Base-by-base conservation (phyloP, 2,888 invertebrate genomes). In the Hypomecis atomaria region DNA sequence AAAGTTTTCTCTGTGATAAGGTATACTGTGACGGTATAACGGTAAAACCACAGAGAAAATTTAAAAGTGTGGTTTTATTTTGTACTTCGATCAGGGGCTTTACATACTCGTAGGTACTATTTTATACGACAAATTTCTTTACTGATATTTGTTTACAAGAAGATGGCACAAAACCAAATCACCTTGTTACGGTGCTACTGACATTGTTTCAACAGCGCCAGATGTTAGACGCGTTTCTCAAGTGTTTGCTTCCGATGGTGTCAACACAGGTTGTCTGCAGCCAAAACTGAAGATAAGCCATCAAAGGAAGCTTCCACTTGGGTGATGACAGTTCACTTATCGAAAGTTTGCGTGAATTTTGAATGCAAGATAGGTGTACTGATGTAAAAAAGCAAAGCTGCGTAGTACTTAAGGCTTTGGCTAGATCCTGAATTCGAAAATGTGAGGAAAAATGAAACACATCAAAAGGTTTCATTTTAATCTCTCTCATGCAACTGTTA, bases 131-230 rank as follows among this genome's bases (percentile, higher is more conserved):
- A 76, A 71, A 71, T 70, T 73, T 65, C 69, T 75, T 73, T 78
- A 72, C 79, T 70, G 71, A 75, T 60, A 67, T 69, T 74, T 75
- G 76, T 74, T 77, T 74, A 75, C 73, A 73, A 71, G 76, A 78
- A 75, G 71, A 75, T 74, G 79, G 72, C 70, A 70, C 69, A 62
- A 68, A 78, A 71, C 66, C 65, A 65, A 58, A 38, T 64, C 55
- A 59, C 50, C 10, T 60, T 61, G 64, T 63, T 54, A 40, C 43
- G 57, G 59, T 61, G 64, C 61, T 54, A 36, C 43, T 54, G 59
- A 59, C 50, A 59, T 37, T 13, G 23, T 50, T 65, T 65, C 48
- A 55, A 62, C 67, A 62, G 59, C 37, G 55, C 62, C 72, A 73
- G 71, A 71, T 73, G 73, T 70, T 69, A 57, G 54, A 57, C 65